Percentiles rank a stretch among this genome's conserved stretches.
These are phyloP conservation scores for Metaphire vulgaris DNA, from an alignment of 1,140 invertebrate genomes.

Conservation along the genomic window DNA sequence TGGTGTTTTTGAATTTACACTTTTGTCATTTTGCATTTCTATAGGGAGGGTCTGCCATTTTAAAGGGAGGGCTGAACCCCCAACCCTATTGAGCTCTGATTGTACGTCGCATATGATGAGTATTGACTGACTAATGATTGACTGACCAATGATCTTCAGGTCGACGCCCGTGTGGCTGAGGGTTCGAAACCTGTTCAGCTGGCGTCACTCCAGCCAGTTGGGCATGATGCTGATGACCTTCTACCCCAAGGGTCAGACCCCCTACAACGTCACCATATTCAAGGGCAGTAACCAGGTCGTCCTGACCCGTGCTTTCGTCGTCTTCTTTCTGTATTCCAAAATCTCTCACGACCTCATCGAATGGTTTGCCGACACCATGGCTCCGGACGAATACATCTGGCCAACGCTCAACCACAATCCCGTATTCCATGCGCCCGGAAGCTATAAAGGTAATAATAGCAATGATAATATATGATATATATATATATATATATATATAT, in stretches of 20 bases:
- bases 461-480: too few relatives aligned
- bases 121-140: too few relatives aligned
- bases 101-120: too few relatives aligned
- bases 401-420: slow-evolving; percentile 33
- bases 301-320: slow-evolving; percentile 21
- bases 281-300: slow-evolving; percentile 26
- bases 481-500: too few relatives aligned
- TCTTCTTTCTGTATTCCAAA: slow-evolving; percentile 27
- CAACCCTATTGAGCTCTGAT: too few relatives aligned
- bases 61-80: too few relatives aligned
- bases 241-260: neutral
- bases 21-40: too few relatives aligned
- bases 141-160: too few relatives aligned
- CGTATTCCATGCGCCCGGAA: slow-evolving; percentile 31
- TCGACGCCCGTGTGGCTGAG: too few relatives aligned
- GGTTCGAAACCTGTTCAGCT: neutral
- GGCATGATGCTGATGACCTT: neutral
- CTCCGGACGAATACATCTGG: slow-evolving; percentile 30
- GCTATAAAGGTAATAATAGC: slow-evolving; percentile 30
- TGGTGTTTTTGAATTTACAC: too few relatives aligned
- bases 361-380: slow-evolving; percentile 25
- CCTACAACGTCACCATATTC: slow-evolving; percentile 25
- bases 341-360: slow-evolving; percentile 18
- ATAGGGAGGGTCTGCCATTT: too few relatives aligned
- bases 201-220: neutral